These are phyloP conservation scores for Nymphalis urticae DNA, from an alignment of 2,888 invertebrate genomes.

Conservation along the genomic window DNA sequence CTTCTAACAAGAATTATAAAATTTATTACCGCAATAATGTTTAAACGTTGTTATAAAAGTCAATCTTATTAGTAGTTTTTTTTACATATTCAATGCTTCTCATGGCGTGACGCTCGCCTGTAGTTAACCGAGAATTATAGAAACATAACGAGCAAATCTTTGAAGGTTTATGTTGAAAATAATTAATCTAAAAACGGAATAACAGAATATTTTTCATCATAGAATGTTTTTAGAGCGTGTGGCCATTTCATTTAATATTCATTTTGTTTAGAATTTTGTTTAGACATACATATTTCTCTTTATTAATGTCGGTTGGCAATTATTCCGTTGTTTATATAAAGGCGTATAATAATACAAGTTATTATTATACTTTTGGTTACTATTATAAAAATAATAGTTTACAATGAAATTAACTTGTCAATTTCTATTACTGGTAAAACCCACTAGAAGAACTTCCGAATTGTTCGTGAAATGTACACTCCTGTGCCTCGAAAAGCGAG, in stretches of 20 bases:
- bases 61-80: slow-evolving; percentile 4
- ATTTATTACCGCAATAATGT: not conserved
- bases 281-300: no score
- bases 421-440: no score
- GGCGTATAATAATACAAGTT: no score
- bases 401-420: no score
- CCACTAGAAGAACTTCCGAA: no score
- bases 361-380: no score
- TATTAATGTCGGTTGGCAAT: no score
- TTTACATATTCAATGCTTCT: slow-evolving; percentile 32
- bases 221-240: slow-evolving; percentile 16
- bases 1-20: slow-evolving; percentile 4
- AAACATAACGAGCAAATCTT: slow-evolving; percentile 69
- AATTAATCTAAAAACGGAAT: slow-evolving; percentile 53
- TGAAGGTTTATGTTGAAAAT: slow-evolving; percentile 67
- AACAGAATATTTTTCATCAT: slow-evolving; percentile 22
- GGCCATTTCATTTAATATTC: slow-evolving; percentile 19
- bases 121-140: slow-evolving; percentile 66
- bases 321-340: no score
- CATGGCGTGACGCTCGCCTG: slow-evolving; percentile 62
- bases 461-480: no score
- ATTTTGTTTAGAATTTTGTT: slow-evolving; percentile 9
- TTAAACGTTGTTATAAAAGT: not conserved
- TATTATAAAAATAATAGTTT: no score
- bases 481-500: no score